phyloP scores from a whole-genome alignment of 35 echinoderm and acorn worm genomes.

The Apostichopus parvimensis region DNA sequence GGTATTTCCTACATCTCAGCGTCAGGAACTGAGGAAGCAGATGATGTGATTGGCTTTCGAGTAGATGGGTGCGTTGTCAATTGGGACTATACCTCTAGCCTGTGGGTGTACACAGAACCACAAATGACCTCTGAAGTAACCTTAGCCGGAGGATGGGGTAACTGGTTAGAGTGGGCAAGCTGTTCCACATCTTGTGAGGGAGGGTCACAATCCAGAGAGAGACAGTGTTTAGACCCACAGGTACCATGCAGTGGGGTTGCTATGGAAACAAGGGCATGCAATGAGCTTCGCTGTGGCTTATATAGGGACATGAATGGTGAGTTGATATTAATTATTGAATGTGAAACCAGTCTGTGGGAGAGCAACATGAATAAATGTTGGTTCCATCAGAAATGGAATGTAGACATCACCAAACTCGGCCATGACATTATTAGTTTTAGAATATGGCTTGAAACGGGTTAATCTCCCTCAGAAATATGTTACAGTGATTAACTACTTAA shows the following conservation, averaged over 20 bases:
- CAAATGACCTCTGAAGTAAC: neutral
- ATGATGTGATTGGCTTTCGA: neutral
- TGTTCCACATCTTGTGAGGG: conserved; percentile 47
- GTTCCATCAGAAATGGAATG: too few relatives aligned
- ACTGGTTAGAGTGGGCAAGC: conserved; percentile 48
- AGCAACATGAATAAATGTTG: too few relatives aligned
- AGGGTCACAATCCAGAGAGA: conserved; percentile 16
- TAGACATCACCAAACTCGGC: too few relatives aligned
- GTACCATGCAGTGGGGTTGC: neutral
- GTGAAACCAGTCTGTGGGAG: too few relatives aligned
- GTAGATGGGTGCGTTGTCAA: neutral
- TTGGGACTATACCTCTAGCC: conserved; percentile 2
- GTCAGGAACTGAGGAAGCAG: too few relatives aligned
- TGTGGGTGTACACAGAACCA: conserved; percentile 23
- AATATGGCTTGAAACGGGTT: too few relatives aligned
- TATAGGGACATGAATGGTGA: conserved; percentile 43
- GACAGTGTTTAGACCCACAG: conserved; percentile 47
- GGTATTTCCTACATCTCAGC: neutral
- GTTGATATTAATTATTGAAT: neutral
- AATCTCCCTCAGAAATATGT: too few relatives aligned
- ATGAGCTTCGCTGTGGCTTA: conserved; percentile 23
- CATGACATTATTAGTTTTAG: too few relatives aligned
- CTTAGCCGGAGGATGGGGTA: conserved; percentile 50
- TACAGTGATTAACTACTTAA: too few relatives aligned
- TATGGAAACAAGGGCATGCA: conserved; percentile 21